phyloP scores from a whole-genome alignment of 2,888 invertebrate genomes.

The Pterobdella sp. region DNA sequence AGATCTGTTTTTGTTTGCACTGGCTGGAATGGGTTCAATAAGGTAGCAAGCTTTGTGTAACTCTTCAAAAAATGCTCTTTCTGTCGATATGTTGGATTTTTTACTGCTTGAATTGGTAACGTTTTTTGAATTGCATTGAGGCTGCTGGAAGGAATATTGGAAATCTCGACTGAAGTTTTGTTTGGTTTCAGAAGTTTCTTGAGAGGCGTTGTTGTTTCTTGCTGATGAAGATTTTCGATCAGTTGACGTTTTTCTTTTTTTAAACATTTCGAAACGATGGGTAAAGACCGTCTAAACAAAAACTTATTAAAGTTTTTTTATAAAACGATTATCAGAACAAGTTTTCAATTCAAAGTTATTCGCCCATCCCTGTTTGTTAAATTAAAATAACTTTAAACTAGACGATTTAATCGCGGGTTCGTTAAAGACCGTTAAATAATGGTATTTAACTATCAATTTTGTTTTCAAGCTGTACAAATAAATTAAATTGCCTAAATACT shows the following conservation, averaged over 20 bases:
- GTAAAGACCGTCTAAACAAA: neutral
- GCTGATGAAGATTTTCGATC: conserved; percentile 15
- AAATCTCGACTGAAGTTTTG: conserved; percentile 1
- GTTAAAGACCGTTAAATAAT: conserved; percentile 7
- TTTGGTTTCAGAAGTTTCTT: neutral
- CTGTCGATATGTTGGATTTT: neutral
- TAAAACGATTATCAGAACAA: neutral
- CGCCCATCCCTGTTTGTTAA: conserved; percentile 7
- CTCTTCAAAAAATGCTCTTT: conserved; percentile 23
- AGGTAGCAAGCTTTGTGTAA: conserved; percentile 20
- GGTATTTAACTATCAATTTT: neutral
- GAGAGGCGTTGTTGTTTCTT: conserved; percentile 20
- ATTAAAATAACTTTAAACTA: neutral
- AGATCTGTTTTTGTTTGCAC: neutral
- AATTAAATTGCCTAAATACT: conserved; percentile 2
- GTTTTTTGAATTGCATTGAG: neutral
- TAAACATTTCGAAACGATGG: conserved; percentile 11
- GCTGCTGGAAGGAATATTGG: conserved; percentile 2
- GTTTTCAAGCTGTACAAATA: neutral
- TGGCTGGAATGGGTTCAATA: conserved; percentile 15
- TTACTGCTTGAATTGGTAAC: neutral
- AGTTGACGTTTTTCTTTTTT: conserved; percentile 24
- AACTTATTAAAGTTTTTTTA: neutral
- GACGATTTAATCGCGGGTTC: neutral
- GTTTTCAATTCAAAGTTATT: neutral